Base-by-base conservation (phyloP, 2,113 vertebrate genomes). In the Emberiza fucata region DNA sequence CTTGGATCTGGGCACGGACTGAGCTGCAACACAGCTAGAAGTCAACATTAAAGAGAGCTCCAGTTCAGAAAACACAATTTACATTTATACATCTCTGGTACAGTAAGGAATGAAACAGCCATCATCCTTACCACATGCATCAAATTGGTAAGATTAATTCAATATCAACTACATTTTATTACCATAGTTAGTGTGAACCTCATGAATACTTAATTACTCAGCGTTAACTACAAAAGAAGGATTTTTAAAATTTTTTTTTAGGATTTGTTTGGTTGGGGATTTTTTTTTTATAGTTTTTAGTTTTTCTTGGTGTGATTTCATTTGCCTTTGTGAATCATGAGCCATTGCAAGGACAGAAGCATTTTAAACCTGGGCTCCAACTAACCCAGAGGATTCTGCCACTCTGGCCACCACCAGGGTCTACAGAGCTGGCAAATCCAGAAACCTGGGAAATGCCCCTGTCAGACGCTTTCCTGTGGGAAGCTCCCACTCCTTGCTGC, bases 1-100 rank as follows among this genome's bases (percentile, higher is more conserved):
- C 94, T 96, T 96, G 95, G 96, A 97, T 95, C 91, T 96, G 95
- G 97, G 95, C 94, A 98, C 5, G 40, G 22, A 63, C 94, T 97
- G 94, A 96, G 94, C 59, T 96, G 96, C 89, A 92, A 88, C 81
- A 86, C 71, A 90, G 92, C 95, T 96, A 97, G 95, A 95, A 96
- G 97, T 95, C 93, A 96, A 94, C 95, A 94, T 97, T 95, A 93
- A 88, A 94, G 96, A 94, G 94, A 96, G 92, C 40, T 95, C 75
- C 70, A 94, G 92, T 94, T 96, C 95, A 95, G 88, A 51, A 92
- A 95, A 42, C 79, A 84, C 86, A 81, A 71, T 92, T 93, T 96
- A 93, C 93, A 96, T 93, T 94, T 92, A 95, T 94, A 91, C 65
- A 95, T 96, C 93, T 96, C 86, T 88, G 79, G 91, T 86, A 90